Percentiles rank a stretch among this genome's conserved stretches.
Evolutionary conservation across 2,113 vertebrate species (phyloP).

Genomic region (Syrrhaptes paradoxus): DNA sequence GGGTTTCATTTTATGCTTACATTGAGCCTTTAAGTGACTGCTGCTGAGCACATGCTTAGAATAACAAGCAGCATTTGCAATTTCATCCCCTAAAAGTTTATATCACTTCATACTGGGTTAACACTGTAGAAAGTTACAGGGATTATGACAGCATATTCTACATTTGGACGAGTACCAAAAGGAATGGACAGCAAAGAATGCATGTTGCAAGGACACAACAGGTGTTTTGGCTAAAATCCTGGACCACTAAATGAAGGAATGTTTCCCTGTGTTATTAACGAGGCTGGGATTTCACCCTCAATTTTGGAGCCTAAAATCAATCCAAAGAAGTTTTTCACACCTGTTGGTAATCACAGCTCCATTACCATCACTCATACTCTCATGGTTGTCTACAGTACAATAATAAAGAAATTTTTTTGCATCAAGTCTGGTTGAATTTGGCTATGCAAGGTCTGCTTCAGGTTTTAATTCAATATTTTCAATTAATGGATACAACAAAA

Average conservation of each 20-base stretch:
- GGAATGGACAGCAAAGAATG: not conserved
- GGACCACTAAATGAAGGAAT: not conserved
- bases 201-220: not conserved
- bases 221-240: not conserved
- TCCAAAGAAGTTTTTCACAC: not conserved
- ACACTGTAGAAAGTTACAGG: not conserved
- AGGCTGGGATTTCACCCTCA: not conserved
- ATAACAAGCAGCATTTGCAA: constrained; percentile 19
- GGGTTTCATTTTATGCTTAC: constrained; percentile 12
- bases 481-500: not conserved
- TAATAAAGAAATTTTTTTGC: not conserved
- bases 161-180: not conserved
- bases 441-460: not conserved
- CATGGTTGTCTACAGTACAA: not conserved
- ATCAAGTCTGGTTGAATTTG: not conserved
- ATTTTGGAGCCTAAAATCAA: accelerated
- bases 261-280: not conserved
- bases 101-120: not conserved
- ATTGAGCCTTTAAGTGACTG: not conserved
- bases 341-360: not conserved
- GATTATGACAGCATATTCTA: not conserved
- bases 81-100: not conserved
- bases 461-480: not conserved
- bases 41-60: not conserved
- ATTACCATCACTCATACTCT: not conserved